Evolutionary conservation across 2,797 vertebrate genomes (phyloP).

Genomic region (Capromys pilorides): DNA sequence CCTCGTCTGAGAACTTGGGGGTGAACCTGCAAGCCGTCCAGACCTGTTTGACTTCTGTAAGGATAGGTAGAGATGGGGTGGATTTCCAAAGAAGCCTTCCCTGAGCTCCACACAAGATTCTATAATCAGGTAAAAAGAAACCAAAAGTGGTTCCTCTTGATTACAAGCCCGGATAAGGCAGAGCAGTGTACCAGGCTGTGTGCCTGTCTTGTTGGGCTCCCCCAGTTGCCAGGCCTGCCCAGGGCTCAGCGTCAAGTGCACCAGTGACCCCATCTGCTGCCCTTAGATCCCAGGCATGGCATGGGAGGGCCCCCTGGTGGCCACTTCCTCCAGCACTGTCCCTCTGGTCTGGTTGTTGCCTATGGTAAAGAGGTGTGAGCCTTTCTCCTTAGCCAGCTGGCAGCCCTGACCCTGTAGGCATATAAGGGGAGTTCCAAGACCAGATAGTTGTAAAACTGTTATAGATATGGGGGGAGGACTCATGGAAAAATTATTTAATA

Average conservation of each 20-base stretch:
- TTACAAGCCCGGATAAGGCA: slow-evolving; percentile 25
- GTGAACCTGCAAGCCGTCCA: not conserved
- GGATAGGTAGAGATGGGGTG: not conserved
- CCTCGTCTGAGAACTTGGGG: not conserved
- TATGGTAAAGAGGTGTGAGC: not conserved
- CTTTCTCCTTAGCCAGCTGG: not conserved
- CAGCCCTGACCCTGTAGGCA: not conserved
- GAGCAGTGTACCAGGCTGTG: not conserved
- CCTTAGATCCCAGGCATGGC: not conserved
- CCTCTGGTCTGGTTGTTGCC: not conserved
- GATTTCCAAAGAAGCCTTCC: slow-evolving; percentile 1
- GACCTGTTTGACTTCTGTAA: slow-evolving; percentile 6
- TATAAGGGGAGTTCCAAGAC: not conserved
- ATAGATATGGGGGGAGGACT: not conserved
- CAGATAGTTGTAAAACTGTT: not conserved
- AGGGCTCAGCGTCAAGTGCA: not conserved
- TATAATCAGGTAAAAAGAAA: slow-evolving; percentile 53
- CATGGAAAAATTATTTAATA: not conserved
- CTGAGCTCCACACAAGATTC: not conserved
- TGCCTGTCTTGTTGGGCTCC: not conserved
- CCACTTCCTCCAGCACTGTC: not conserved
- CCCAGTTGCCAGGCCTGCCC: not conserved
- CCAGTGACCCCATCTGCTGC: slow-evolving; percentile 9
- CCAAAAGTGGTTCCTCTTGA: not conserved
- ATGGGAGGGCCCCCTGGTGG: too few relatives aligned